Evolutionary conservation across 2,888 invertebrate genomes (phyloP).

Genomic region (Scaptomyza reducta): DNA sequence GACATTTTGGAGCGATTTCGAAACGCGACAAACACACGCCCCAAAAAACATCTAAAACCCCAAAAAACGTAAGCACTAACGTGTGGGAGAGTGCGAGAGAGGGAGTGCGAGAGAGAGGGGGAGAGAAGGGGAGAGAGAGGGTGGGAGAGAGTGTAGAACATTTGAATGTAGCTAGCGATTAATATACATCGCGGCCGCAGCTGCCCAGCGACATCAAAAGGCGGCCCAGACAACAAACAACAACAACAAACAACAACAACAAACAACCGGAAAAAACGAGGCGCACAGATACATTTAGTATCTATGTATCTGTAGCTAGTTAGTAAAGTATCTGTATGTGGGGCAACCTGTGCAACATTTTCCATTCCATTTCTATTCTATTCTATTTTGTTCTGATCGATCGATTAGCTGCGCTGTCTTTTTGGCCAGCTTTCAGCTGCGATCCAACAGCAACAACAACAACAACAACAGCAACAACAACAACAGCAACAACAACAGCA

Average conservation of each 20-base stretch:
- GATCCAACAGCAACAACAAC: constrained; percentile 43
- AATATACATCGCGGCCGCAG: constrained; percentile 76
- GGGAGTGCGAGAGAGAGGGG: not conserved
- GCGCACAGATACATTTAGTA: constrained; percentile 48
- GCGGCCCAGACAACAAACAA: constrained; percentile 50
- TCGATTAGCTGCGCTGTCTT: constrained; percentile 67
- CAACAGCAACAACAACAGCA: constrained; percentile 29
- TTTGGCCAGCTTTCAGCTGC: constrained; percentile 64
- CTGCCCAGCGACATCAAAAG: constrained; percentile 77
- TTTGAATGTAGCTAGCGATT: constrained; percentile 75
- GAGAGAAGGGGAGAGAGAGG: not conserved
- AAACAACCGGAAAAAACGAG: constrained; percentile 61
- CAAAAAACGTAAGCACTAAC: constrained; percentile 28
- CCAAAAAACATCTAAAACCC: constrained; percentile 10
- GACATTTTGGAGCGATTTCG: constrained; percentile 75
- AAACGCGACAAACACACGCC: constrained; percentile 73
- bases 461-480: constrained; percentile 27
- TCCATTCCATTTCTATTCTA: constrained; percentile 3
- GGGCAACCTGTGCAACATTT: constrained; percentile 69
- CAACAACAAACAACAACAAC: constrained; percentile 56
- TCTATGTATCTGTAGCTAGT: constrained; percentile 13
- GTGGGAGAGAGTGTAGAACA: constrained; percentile 53
- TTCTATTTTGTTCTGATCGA: constrained; percentile 51
- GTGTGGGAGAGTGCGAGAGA: too few species aligned
- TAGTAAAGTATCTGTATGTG: constrained; percentile 31